Evolutionary conservation across 2,113 vertebrate genomes (phyloP), one percentile per base, ranked within the genome.

Genomic region (Acinonyx jubatus): DNA sequence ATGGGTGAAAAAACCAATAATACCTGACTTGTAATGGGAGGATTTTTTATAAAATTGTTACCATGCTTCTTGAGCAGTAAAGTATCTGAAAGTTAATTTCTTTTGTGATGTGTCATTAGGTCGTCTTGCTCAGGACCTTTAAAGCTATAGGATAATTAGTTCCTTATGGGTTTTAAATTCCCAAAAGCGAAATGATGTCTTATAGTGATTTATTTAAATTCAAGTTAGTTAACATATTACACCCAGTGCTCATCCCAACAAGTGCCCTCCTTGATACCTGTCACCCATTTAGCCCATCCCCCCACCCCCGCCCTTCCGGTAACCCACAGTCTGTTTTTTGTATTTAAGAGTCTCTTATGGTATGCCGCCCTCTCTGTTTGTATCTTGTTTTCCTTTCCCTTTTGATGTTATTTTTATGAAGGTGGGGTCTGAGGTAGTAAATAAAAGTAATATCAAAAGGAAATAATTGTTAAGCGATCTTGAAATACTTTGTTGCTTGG

Each of bases 31-130:
- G 29, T 76, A 74, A 65, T 89, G 80, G 14, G 12, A 73, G 33
- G 9, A 27, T 78, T 83, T 95, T 95, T 87, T 57, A 38, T 73
- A 68, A 96, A 96, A 71, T 73, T 87, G 25, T 84, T 73, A 69
- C 71, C 85, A 50, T 41, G n/a, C 25, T 66, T 50, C 38, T 63
- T 83, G 55, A 90, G 74, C 12, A 69, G 27, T 65, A 29, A 92
- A 89, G 71, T 94, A 88, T 65, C 3, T 89, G n/a, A 82, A 83
- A 79, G 21, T 68, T 82, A 31, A 78, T 50, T 93, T 90, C 29
- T 5, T 80, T 97, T 88, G 61, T 94, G 74, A 76, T 14, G 27
- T 14, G 25, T 83, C 12, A 61, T 74, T 88, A 57, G 6, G 57
- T 88, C 9, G 78, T 90, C 38, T 97, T 85, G 14, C 69, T 68